Conservation (phyloP, 2,797 vertebrate species). For the Spinus pinus region DNA sequence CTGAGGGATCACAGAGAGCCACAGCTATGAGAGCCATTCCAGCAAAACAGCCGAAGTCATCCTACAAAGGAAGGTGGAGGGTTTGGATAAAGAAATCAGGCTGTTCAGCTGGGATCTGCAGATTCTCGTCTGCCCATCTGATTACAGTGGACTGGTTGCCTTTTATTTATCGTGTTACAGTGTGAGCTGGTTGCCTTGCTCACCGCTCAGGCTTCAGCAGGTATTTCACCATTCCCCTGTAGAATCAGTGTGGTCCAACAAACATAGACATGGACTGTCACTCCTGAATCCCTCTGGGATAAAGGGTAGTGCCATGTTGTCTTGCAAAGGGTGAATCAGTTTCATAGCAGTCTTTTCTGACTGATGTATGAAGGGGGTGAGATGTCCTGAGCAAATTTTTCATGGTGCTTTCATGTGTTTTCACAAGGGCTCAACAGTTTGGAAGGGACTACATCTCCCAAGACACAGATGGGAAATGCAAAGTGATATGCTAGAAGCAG, state of each 20-base stretch:
- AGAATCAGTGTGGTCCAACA: neutral
- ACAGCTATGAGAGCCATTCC: neutral
- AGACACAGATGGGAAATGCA: neutral
- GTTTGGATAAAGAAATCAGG: neutral
- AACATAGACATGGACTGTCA: rapidly evolving
- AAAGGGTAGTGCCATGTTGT: rapidly evolving
- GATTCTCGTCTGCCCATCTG: neutral
- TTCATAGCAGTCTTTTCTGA: neutral
- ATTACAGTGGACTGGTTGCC: neutral
- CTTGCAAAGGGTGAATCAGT: neutral
- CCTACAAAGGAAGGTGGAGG: neutral
- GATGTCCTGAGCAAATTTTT: neutral
- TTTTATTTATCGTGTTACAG: neutral
- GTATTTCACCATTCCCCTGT: neutral
- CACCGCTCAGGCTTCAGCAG: neutral
- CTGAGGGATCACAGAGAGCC: neutral
- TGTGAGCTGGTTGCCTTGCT: neutral
- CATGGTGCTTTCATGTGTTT: neutral
- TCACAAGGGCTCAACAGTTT: neutral
- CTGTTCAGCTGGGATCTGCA: neutral
- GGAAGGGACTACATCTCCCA: neutral
- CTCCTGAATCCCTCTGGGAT: neutral
- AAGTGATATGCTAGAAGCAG: neutral
- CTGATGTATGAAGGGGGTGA: neutral
- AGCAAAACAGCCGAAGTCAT: neutral